Percentiles rank a stretch among this genome's conserved stretches.
These are phyloP conservation scores for Drosophila kepulauana DNA, from an alignment of 1,140 invertebrate genomes.

Conservation along the genomic window DNA sequence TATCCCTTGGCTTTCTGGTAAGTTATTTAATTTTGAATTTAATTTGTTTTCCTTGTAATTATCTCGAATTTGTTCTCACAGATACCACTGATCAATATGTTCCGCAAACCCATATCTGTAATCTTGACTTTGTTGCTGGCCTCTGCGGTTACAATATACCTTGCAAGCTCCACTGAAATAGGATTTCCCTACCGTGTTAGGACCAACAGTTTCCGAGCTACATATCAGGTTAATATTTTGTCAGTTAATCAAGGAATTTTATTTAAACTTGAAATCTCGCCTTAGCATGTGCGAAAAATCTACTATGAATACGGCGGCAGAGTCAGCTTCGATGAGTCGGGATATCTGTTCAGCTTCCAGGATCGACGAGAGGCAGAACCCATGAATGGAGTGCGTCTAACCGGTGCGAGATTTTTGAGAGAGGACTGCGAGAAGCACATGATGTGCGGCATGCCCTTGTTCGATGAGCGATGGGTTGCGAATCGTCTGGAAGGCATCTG, in stretches of 20 bases:
- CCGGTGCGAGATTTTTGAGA: constrained; percentile 86
- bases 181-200: constrained; percentile 91
- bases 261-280: neutral
- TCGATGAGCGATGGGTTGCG: constrained; percentile 85
- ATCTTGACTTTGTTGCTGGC: constrained; percentile 84
- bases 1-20: constrained; percentile 59
- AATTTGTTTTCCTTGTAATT: neutral
- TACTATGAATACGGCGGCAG: constrained; percentile 86
- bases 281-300: constrained; percentile 87
- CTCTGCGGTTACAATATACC: constrained; percentile 86
- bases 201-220: constrained; percentile 87
- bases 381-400: constrained; percentile 80
- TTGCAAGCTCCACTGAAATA: constrained; percentile 87
- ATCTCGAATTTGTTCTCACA: neutral
- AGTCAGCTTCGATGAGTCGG: constrained; percentile 86
- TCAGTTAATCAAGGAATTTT: neutral
- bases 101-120: constrained; percentile 42
- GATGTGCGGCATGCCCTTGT: constrained; percentile 90
- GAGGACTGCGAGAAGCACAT: constrained; percentile 88
- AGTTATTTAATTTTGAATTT: neutral
- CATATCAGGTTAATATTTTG: constrained; percentile 86
- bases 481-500: constrained; percentile 37
- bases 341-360: constrained; percentile 90
- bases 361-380: constrained; percentile 89
- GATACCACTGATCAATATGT: constrained; percentile 50